Conservation (phyloP, 2,888 invertebrate species). For the Diaphora mendica region DNA sequence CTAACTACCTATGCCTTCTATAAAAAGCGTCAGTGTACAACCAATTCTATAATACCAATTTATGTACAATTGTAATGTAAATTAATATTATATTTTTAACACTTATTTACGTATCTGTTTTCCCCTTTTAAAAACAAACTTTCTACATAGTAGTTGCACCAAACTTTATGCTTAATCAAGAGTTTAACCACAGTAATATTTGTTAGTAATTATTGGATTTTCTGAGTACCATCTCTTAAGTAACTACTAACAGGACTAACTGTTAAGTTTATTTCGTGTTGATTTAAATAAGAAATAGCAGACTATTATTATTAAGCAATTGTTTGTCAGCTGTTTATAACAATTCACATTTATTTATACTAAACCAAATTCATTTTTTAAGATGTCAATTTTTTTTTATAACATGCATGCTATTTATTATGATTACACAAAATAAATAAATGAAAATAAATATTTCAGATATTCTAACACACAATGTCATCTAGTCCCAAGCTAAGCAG, state of each 20-base stretch:
- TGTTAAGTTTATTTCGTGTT: conserved; percentile 11
- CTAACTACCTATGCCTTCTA: conserved; percentile 30
- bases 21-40: conserved; percentile 47
- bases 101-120: conserved; percentile 83
- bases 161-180: conserved; percentile 40
- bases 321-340: too few relatives aligned
- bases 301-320: neutral
- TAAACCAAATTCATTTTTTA: neutral
- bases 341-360: too few relatives aligned
- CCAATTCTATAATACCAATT: conserved; percentile 32
- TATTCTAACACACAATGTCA: too few relatives aligned
- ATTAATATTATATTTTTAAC: conserved; percentile 57
- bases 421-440: too few relatives aligned
- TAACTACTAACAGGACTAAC: conserved; percentile 15
- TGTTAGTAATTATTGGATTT: conserved; percentile 34
- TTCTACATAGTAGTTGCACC: conserved; percentile 41
- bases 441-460: too few relatives aligned
- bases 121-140: conserved; percentile 78
- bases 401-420: too few relatives aligned
- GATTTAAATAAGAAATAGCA: neutral
- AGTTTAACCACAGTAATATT: conserved; percentile 34
- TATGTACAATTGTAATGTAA: conserved; percentile 42
- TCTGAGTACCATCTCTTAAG: conserved; percentile 21
- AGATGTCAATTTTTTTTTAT: too few relatives aligned
- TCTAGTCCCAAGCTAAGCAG: too few relatives aligned